A percentile compares a stretch with the other conserved stretches of the same genome.
These are phyloP conservation scores for Temnothorax curvispinosus DNA, from an alignment of 1,140 invertebrate species.

Conservation along the genomic window DNA sequence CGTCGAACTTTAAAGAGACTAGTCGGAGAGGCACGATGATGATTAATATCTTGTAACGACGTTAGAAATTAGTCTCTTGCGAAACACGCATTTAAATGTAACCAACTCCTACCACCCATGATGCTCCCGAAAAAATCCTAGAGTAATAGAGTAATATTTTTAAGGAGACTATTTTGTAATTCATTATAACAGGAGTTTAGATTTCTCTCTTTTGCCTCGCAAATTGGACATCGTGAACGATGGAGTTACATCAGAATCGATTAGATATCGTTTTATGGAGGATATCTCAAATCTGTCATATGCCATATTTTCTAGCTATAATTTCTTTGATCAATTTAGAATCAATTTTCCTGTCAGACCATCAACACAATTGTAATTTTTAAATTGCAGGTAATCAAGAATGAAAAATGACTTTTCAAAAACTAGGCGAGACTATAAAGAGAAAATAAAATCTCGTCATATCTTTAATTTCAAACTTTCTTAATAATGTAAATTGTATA, in stretches of 20 bases:
- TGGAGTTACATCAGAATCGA: conserved; percentile 1
- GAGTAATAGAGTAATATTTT: conserved; percentile 24
- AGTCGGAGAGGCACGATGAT: conserved; percentile 46
- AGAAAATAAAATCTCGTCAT: not conserved
- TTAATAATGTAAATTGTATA: not conserved
- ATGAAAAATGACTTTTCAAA: not conserved
- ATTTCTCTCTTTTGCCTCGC: not conserved
- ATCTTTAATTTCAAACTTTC: not conserved
- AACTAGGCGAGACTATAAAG: not conserved
- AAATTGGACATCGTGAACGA: conserved; percentile 4
- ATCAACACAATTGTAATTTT: not conserved
- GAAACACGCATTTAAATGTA: conserved; percentile 52
- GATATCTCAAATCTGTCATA: not conserved
- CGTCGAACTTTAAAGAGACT: conserved; percentile 51
- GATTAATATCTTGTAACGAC: conserved; percentile 53
- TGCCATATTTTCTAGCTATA: not conserved
- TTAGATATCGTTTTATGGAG: not conserved
- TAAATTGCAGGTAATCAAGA: not conserved
- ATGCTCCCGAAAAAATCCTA: conserved; percentile 9
- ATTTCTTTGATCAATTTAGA: not conserved
- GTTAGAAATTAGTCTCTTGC: conserved; percentile 56
- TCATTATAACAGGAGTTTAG: not conserved
- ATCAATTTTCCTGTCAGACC: not conserved
- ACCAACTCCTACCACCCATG: conserved; percentile 26
- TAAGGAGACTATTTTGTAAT: not conserved